Evolutionary conservation across 2,113 vertebrate genomes (phyloP).

Genomic region (Melanerpes aurifrons): DNA sequence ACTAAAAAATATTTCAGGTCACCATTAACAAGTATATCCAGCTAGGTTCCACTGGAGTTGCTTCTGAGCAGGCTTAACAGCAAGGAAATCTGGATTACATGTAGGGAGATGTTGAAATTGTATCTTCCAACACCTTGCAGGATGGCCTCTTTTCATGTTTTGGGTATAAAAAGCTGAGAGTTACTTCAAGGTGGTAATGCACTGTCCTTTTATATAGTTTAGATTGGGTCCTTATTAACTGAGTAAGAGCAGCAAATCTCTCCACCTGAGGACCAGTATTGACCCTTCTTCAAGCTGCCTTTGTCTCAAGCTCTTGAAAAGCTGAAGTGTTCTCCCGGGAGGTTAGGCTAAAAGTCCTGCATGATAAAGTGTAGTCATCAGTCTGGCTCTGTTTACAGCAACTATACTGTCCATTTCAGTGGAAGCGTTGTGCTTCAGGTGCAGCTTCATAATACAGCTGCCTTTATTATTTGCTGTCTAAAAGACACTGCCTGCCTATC

Average conservation of each 20-base stretch:
- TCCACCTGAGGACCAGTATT: not conserved
- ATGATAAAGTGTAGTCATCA: not conserved
- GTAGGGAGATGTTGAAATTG: not conserved
- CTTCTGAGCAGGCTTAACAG: not conserved
- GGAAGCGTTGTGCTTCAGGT: not conserved
- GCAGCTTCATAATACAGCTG: not conserved
- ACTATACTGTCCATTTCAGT: not conserved
- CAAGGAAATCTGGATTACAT: not conserved
- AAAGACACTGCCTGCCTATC: not conserved
- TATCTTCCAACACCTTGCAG: not conserved
- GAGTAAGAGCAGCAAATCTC: not conserved
- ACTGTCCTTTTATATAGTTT: not conserved
- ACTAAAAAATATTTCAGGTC: not conserved
- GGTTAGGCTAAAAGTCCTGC: not conserved
- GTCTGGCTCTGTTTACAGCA: not conserved
- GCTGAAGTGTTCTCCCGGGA: not conserved
- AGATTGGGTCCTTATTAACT: not conserved
- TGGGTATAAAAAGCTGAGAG: not conserved
- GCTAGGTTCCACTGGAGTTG: not conserved
- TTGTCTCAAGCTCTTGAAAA: not conserved
- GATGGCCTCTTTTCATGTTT: not conserved
- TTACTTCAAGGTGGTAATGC: not conserved
- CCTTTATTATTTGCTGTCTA: not conserved
- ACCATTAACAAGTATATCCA: not conserved
- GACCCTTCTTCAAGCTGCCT: not conserved